Base-by-base conservation (phyloP, 1,140 invertebrate species). In the Trichonephila inaurata region DNA sequence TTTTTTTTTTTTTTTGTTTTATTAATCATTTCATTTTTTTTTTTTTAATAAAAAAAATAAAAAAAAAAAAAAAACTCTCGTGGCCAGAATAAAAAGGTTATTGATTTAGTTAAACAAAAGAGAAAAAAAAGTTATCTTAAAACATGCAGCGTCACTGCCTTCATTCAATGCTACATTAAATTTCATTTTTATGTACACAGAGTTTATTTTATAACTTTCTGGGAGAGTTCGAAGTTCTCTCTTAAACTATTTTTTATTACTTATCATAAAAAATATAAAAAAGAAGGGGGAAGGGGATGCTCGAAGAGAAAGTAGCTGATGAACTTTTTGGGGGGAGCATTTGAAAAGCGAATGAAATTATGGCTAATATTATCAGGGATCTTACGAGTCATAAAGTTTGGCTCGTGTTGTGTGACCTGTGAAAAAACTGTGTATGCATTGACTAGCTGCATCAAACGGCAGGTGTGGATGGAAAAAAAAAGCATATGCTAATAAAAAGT, bases 281-380 rank as follows among this genome's bases (percentile, higher is more conserved):
- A 51, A 51, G 8, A 8, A 51, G 44, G 51, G 0, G 51, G 51
- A 21, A 21, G 66, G 10, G 18, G n/a, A 69, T 40, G 33, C 28
- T 28, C 14, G 24, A 28, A n/a, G 66, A n/a, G 66, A 69, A 69
- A 69, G 66, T 69, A 69, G 10, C 66, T 69, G 66, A 69, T 69
- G 66, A 69, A 69, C 66, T 69, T 69, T 28, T 21, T 69, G n/a
- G n/a, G 24, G 66, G 33, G 33, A 40, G 66, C 24, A 69, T 69
- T 69, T 69, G n/a, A 69, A 69, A 69, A 69, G 66, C 21, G 66
- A 69, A 21, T 69, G 10, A 69, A 69, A 69, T 69, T 69, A 69
- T 14, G 66, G 66, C 24, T 69, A 69, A 69, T 69, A 14, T 24
- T 69, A 69, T 69, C 66, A 28, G 24, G 64, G 6, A 24, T 69